A percentile compares a stretch with the other conserved stretches of the same genome.
phyloP scores from a whole-genome alignment of 2,113 vertebrate genomes.

The Hiodon alosoides region DNA sequence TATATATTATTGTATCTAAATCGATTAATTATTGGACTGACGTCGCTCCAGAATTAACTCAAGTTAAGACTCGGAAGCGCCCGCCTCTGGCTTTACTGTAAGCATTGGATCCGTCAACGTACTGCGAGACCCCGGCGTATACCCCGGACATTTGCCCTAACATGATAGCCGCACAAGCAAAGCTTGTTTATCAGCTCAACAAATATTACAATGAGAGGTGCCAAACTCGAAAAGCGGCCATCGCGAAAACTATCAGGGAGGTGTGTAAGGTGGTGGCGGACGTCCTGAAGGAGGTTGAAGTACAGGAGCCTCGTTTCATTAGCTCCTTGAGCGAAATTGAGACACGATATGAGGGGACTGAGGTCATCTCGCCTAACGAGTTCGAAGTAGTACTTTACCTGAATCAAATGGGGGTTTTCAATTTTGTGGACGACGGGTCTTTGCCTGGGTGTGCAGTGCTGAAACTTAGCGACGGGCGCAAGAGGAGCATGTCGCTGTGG shows the following conservation, averaged over 20 bases:
- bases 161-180: constrained; percentile 98
- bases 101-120: constrained; percentile 99
- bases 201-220: constrained; percentile 97
- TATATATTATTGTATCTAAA: not conserved
- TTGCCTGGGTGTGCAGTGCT: constrained; percentile 95
- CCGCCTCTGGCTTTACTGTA: constrained; percentile 77
- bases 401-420: constrained; percentile 99
- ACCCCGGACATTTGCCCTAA: constrained; percentile 99
- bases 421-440: constrained; percentile 98
- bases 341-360: constrained; percentile 90
- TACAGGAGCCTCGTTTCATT: constrained; percentile 97
- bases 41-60: not conserved
- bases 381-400: constrained; percentile 98
- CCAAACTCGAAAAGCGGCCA: constrained; percentile 93
- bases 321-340: constrained; percentile 98
- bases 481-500: constrained; percentile 98
- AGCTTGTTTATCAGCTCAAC: constrained; percentile 99
- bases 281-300: constrained; percentile 96
- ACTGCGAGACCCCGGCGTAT: constrained; percentile 98
- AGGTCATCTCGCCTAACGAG: constrained; percentile 93
- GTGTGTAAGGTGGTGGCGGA: constrained; percentile 98
- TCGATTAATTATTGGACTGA: not conserved
- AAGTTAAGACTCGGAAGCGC: constrained; percentile 35
- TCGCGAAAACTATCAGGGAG: constrained; percentile 96
- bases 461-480: constrained; percentile 95